Conservation (phyloP, 2,797 vertebrate species). For the Paratrypauchen microcephalus region DNA sequence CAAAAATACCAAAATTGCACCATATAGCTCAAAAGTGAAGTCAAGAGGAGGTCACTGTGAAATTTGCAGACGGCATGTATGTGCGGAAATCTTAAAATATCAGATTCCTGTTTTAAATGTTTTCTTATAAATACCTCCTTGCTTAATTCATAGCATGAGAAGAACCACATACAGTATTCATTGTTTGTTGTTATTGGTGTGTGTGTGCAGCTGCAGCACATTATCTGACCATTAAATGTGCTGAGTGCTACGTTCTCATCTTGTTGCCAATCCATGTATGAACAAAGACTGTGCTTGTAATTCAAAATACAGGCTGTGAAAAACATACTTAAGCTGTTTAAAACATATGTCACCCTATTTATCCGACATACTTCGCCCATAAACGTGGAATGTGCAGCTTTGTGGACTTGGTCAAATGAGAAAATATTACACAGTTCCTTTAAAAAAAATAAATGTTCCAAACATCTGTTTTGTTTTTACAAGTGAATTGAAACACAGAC, state of each 20-base stretch:
- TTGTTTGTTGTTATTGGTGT: slow-evolving; percentile 21
- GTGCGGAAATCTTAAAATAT: not conserved
- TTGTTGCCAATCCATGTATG: not conserved
- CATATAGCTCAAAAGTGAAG: not conserved
- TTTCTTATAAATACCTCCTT: not conserved
- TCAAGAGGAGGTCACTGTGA: not conserved
- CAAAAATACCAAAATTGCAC: slow-evolving; percentile 4
- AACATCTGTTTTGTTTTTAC: not conserved
- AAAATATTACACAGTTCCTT: not conserved
- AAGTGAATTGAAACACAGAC: not conserved
- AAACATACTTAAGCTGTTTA: not conserved
- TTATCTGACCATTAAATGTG: slow-evolving; percentile 6
- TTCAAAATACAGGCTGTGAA: not conserved
- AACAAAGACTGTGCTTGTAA: slow-evolving; percentile 4
- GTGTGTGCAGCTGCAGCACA: slow-evolving; percentile 11
- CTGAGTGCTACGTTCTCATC: not conserved
- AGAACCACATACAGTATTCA: slow-evolving; percentile 4
- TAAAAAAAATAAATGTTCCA: not conserved
- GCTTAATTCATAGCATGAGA: not conserved
- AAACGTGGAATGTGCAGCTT: not conserved
- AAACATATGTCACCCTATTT: not conserved
- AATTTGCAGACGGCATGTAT: not conserved
- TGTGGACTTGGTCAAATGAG: not conserved
- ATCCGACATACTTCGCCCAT: not conserved
- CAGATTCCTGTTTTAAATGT: not conserved